Base-by-base conservation (phyloP, 2,888 invertebrate species). In the Drosophila suboccidentalis region DNA sequence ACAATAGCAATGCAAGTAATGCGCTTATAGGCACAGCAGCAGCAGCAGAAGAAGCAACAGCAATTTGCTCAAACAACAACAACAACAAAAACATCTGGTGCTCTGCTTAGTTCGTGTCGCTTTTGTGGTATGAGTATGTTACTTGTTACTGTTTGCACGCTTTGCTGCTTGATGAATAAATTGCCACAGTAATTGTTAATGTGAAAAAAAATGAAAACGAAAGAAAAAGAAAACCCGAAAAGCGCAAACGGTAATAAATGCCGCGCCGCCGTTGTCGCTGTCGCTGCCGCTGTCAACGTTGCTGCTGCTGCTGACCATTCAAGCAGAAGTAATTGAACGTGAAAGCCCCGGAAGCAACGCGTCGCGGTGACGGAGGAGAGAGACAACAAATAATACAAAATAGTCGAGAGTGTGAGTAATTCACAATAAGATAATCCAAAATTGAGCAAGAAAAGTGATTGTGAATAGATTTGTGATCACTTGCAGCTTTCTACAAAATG, bases 261-360 rank as follows among this genome's bases (percentile, higher is more conserved):
- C 26, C 43, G 54, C 51, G 57, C 44, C 26, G 54, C 29, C 39
- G 55, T 41, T 26, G 49, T 39, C 43, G 54, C 10, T 19, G 64
- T 41, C 22, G 26, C 26, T 3, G 26, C 5, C 26, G 47, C 54
- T 26, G 54, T 22, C 10, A 34, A n/a, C 19, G 50, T 39, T 34
- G 54, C 10, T 32, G 53, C 47, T 51, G 53, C 57, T 55, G 55
- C 57, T 59, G 70, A 55, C 78, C 69, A 83, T 68, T 82, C 69
- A 77, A 70, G 80, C 83, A 71, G 58, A 70, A 80, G 74, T 80
- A 82, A 78, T 68, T 80, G 64, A 82, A 86, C 68, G 68, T 76
- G 68, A 76, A 76, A 78, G 78, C 64, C 73, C 75, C 75, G 78
- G 78, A 76, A 76, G 54, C 67, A 38, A 44, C 57, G 46, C 67